phyloP scores from a whole-genome alignment of 2,113 vertebrate genomes.

The Pseudorectes ferrugineus region DNA sequence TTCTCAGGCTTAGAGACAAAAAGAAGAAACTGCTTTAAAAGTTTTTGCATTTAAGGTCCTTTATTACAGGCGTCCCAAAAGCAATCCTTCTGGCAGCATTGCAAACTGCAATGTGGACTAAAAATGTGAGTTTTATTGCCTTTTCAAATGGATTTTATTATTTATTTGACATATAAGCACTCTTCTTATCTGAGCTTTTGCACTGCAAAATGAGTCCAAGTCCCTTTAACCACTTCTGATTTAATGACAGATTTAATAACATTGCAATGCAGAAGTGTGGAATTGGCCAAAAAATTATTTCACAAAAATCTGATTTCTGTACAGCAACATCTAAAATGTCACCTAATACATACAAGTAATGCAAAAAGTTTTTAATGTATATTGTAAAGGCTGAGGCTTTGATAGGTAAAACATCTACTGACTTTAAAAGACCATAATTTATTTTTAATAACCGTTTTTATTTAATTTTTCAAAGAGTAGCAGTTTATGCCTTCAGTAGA shows the following conservation, averaged over 20 bases:
- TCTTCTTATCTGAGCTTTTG: not conserved
- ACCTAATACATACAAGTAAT: not conserved
- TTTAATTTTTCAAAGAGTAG: constrained; percentile 4
- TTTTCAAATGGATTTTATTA: not conserved
- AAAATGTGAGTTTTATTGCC: not conserved
- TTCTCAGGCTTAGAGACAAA: not conserved
- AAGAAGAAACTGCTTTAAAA: not conserved
- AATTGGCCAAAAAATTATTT: not conserved
- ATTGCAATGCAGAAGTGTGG: not conserved
- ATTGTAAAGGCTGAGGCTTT: not conserved
- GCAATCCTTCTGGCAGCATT: not conserved
- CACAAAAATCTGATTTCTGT: not conserved
- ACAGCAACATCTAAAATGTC: not conserved
- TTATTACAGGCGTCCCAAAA: not conserved
- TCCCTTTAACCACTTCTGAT: constrained; percentile 37
- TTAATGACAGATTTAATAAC: not conserved
- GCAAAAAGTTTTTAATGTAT: not conserved
- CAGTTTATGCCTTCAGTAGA: constrained; percentile 35
- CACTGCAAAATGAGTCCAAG: not conserved
- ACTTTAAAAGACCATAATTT: not conserved
- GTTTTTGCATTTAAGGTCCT: not conserved
- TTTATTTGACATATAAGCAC: not conserved
- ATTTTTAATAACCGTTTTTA: constrained; percentile 7
- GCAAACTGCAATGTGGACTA: not conserved
- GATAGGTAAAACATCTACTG: not conserved